Base-by-base conservation (phyloP, 2,888 invertebrate genomes). In the Lamproptera curius region DNA sequence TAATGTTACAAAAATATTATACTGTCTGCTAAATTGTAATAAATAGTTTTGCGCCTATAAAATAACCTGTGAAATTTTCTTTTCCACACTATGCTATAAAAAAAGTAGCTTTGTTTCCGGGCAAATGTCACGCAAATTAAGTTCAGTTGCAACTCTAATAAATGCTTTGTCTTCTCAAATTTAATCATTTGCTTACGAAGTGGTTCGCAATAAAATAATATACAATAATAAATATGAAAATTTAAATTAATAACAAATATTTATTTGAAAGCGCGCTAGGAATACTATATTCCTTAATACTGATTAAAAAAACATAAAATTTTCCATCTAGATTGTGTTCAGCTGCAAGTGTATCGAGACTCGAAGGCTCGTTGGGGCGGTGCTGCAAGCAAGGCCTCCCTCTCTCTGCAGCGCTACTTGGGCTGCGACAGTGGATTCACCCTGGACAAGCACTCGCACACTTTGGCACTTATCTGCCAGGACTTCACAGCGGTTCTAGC, bases 311-410 rank as follows among this genome's bases (percentile, higher is more conserved):
- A n/a, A n/a, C n/a, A n/a, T n/a, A n/a, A n/a, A n/a, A n/a, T n/a
- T n/a, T n/a, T n/a, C n/a, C n/a, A n/a, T n/a, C n/a, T n/a, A 96
- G 96, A 97, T 87, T 95, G 95, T 74, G 91, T 96, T 62, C 95
- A 96, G 78, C 90, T 96, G 67, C 94, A 95, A 81, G 89, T 97
- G 66, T 96, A 94, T 87, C 91, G 95, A 61, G 96, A 96, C 88
- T 92, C 94, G 69, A 92, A 92, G 72, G 94, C 94, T 71, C 89
- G 93, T 65, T 94, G 52, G 87, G 88, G 23, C 88, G 90, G 41
- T 87, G 72, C 58, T 55, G 70, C 53, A 92, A 73, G 93, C 62
- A 96, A 96, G 86, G 94, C 95, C 16, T 93, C 95, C 50, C 90
- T 96, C 52, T 94, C 95, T 51, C 89, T 96, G 70, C 93, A 95